Evolutionary conservation across 1,140 invertebrate genomes (phyloP).

Genomic region (Cherax destructor): DNA sequence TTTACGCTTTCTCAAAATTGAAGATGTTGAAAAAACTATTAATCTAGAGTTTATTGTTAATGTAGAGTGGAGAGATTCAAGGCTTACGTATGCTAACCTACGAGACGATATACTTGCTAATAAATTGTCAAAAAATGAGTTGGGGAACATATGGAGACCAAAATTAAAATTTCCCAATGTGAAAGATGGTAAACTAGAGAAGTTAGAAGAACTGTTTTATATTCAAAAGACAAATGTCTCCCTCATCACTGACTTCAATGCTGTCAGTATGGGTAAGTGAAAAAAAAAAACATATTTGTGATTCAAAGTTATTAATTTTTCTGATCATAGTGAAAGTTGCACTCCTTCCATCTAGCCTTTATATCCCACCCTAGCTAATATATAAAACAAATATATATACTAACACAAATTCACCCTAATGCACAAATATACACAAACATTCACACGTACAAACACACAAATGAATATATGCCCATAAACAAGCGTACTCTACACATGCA

Average conservation of each 20-base stretch:
- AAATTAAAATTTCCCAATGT: slow-evolving; percentile 42
- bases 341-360: too few relatives aligned
- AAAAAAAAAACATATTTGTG: too few relatives aligned
- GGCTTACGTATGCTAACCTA: slow-evolving; percentile 37
- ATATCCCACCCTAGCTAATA: too few relatives aligned
- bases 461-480: too few relatives aligned
- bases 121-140: slow-evolving; percentile 21
- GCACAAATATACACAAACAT: too few relatives aligned
- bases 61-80: slow-evolving; percentile 33
- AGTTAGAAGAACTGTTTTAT: slow-evolving; percentile 15
- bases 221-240: neutral
- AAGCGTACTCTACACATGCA: too few relatives aligned
- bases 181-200: slow-evolving; percentile 30
- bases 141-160: slow-evolving; percentile 10
- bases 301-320: too few relatives aligned
- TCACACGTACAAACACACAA: too few relatives aligned
- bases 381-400: too few relatives aligned
- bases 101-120: slow-evolving; percentile 38
- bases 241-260: neutral
- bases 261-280: neutral
- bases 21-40: slow-evolving; percentile 46
- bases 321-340: too few relatives aligned
- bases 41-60: slow-evolving; percentile 32
- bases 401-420: too few relatives aligned
- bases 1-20: slow-evolving; percentile 36